phyloP scores from a whole-genome alignment of 2,797 vertebrate genomes.

The Channallabes apus region DNA sequence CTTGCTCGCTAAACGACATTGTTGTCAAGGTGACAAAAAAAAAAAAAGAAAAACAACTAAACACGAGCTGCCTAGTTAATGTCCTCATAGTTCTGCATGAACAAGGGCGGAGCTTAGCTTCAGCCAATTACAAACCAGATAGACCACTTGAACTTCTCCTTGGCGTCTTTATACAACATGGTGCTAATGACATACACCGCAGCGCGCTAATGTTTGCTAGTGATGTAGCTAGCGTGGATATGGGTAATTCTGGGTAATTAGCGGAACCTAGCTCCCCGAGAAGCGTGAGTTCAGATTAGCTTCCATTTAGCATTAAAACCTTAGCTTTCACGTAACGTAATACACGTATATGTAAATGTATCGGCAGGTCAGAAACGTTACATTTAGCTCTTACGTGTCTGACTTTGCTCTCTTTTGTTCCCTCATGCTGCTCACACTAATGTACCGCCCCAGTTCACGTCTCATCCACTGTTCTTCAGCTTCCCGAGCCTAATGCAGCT shows the following conservation, averaged over 20 bases:
- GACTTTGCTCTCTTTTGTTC: neutral
- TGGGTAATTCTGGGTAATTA: neutral
- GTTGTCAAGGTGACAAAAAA: slow-evolving; percentile 44
- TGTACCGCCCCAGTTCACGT: slow-evolving; percentile 4
- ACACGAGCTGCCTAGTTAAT: neutral
- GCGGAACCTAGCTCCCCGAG: neutral
- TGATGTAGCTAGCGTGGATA: neutral
- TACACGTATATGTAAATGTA: neutral
- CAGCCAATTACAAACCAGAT: neutral
- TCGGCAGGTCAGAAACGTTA: neutral
- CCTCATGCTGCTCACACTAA: neutral
- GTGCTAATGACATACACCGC: neutral
- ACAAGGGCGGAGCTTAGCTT: neutral
- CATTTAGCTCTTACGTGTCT: neutral
- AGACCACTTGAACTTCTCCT: neutral
- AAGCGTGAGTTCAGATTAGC: neutral
- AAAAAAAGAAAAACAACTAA: neutral
- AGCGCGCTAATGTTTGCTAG: neutral
- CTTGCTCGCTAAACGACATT: slow-evolving; percentile 36
- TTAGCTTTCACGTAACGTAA: neutral
- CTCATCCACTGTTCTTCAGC: neutral
- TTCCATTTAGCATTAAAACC: neutral
- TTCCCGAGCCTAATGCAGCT: neutral
- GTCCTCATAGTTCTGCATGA: neutral
- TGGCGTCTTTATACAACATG: neutral